Percentiles rank a stretch among this genome's conserved stretches.
Conservation (phyloP, 1,140 invertebrate species). For the Bradysia coprophila region DNA sequence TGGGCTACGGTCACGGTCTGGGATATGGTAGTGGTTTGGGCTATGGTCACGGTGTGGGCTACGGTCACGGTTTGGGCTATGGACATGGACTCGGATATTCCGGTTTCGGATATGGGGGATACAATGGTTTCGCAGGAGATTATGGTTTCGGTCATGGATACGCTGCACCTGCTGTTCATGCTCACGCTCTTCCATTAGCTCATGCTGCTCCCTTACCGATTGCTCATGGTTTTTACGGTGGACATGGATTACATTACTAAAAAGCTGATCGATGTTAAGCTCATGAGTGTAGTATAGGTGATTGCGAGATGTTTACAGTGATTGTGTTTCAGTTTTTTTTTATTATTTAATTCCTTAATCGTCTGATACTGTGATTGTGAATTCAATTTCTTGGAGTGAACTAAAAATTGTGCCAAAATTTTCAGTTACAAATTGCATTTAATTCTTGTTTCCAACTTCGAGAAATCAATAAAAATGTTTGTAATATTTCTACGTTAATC, state of each 20-base stretch:
- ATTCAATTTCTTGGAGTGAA: too few relatives aligned
- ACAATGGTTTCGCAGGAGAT: not conserved
- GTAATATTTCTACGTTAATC: too few relatives aligned
- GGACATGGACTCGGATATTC: not conserved
- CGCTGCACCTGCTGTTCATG: slow-evolving; percentile 3
- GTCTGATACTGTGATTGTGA: not conserved
- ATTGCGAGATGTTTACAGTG: not conserved
- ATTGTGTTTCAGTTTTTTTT: too few relatives aligned
- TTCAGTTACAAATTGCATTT: too few relatives aligned
- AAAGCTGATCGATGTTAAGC: too few relatives aligned
- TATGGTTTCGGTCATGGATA: slow-evolving; percentile 1
- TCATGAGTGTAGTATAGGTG: not conserved
- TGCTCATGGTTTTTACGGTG: slow-evolving; percentile 1
- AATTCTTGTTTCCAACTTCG: too few relatives aligned
- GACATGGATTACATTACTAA: not conserved
- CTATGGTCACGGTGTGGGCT: not conserved
- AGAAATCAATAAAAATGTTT: too few relatives aligned
- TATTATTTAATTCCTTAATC: not conserved
- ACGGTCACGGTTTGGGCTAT: not conserved
- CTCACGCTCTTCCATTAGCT: slow-evolving; percentile 3
- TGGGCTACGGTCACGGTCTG: not conserved
- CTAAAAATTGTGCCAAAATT: not conserved
- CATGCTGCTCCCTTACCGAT: slow-evolving; percentile 9
- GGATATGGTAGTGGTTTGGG: not conserved
- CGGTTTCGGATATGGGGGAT: not conserved